These are phyloP conservation scores for Drosophila nigritarsus DNA, from an alignment of 2,888 invertebrate species.

Conservation along the genomic window DNA sequence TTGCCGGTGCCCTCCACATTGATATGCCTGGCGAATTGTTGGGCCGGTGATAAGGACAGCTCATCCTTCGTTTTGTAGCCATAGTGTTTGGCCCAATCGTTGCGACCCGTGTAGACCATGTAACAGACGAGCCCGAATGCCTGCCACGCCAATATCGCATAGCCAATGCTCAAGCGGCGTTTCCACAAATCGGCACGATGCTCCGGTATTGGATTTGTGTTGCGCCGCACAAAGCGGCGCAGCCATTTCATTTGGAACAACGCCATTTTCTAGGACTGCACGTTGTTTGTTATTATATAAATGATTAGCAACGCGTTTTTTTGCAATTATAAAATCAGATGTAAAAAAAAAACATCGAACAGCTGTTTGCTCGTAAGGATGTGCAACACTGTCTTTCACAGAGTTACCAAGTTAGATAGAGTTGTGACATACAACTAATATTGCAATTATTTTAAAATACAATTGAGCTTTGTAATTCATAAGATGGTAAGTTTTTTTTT, in stretches of 20 bases:
- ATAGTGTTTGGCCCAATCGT: constrained; percentile 89
- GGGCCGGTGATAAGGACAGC: constrained; percentile 86
- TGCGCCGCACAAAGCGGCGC: constrained; percentile 85
- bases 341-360: constrained; percentile 42
- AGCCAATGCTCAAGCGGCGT: constrained; percentile 87
- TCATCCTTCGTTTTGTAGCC: constrained; percentile 88
- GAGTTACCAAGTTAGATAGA: constrained; percentile 5
- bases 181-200: constrained; percentile 88
- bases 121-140: constrained; percentile 89
- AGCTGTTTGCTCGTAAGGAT: constrained; percentile 46
- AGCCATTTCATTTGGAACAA: constrained; percentile 86
- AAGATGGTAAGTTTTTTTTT: background rate
- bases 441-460: background rate
- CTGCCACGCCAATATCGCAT: constrained; percentile 90
- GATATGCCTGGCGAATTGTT: constrained; percentile 78
- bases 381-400: constrained; percentile 5
- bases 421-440: background rate
- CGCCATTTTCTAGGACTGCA: constrained; percentile 71
- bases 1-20: constrained; percentile 83
- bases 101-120: constrained; percentile 87
- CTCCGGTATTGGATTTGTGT: constrained; percentile 86
- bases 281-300: constrained; percentile 55
- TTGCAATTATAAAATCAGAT: constrained; percentile 23
- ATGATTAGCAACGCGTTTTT: constrained; percentile 29
- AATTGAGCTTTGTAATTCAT: background rate